Percentiles rank a stretch among this genome's conserved stretches.
Evolutionary conservation across 2,888 invertebrate species (phyloP).

Genomic region (Microdon myrmicae): DNA sequence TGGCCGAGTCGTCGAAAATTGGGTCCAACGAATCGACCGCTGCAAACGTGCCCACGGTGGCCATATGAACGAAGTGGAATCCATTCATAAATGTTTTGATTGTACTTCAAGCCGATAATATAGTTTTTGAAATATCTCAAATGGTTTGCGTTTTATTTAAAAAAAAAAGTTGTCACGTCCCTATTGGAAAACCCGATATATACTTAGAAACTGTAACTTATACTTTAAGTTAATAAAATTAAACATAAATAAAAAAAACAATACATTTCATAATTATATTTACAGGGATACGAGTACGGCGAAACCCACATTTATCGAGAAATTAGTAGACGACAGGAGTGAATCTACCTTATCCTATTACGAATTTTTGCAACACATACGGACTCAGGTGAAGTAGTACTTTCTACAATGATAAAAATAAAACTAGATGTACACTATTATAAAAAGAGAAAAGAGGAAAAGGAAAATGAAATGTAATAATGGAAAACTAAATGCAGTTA

Average conservation of each 20-base stretch:
- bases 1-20: too few relatives aligned
- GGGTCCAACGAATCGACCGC: too few relatives aligned
- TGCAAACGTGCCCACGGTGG: too few relatives aligned
- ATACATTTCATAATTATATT: constrained; percentile 3
- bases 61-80: too few relatives aligned
- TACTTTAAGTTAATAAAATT: background rate
- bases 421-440: constrained; percentile 17
- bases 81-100: too few relatives aligned
- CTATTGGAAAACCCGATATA: too few relatives aligned
- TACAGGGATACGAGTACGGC: constrained; percentile 91
- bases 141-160: too few relatives aligned
- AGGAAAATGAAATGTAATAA: constrained; percentile 15
- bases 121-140: too few relatives aligned
- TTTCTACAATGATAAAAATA: constrained; percentile 57
- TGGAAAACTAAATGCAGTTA: constrained; percentile 1
- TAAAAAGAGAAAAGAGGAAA: constrained; percentile 22
- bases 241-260: background rate
- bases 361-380: constrained; percentile 96
- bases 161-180: too few relatives aligned
- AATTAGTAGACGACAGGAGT: constrained; percentile 92
- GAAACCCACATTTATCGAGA: constrained; percentile 83
- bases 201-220: background rate
- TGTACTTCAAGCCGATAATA: too few relatives aligned
- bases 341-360: constrained; percentile 96
- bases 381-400: constrained; percentile 85